A percentile compares a stretch with the other conserved stretches of the same genome.
phyloP scores from a whole-genome alignment of 53 echinoderm and acorn worm genomes.

The Astropecten irregularis region DNA sequence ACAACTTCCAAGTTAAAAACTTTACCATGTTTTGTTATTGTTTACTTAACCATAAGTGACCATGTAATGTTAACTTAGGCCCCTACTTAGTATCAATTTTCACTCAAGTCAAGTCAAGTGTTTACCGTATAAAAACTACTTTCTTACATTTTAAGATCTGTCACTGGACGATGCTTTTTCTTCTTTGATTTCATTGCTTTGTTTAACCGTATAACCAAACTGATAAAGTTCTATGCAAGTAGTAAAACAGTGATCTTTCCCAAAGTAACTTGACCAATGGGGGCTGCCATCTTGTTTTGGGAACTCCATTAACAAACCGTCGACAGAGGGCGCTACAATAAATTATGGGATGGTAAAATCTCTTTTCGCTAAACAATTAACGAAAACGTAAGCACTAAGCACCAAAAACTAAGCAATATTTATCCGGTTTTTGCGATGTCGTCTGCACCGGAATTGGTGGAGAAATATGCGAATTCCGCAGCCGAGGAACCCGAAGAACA shows the following conservation, averaged over 20 bases:
- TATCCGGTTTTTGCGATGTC: constrained; percentile 37
- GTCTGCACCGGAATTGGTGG: constrained; percentile 24
- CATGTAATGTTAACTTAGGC: too few relatives aligned
- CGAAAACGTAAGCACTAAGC: constrained; percentile 48
- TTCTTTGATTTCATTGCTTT: constrained; percentile 18
- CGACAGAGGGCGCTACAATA: constrained; percentile 40
- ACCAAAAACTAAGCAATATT: constrained; percentile 37
- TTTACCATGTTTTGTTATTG: too few relatives aligned
- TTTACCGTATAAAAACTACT: too few relatives aligned
- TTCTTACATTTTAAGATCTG: constrained; percentile 33
- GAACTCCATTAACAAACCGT: neutral
- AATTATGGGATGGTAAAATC: neutral
- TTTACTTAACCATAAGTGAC: too few relatives aligned
- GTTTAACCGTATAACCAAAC: too few relatives aligned
- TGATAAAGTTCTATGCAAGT: too few relatives aligned
- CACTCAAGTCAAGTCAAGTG: too few relatives aligned
- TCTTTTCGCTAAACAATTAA: constrained; percentile 59
- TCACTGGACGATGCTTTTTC: constrained; percentile 19
- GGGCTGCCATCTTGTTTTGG: constrained; percentile 43
- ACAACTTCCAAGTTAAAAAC: too few relatives aligned
- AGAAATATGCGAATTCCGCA: neutral
- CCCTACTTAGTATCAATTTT: too few relatives aligned
- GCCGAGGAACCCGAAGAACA: constrained; percentile 2
- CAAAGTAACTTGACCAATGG: too few relatives aligned
- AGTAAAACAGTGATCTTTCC: too few relatives aligned